phyloP scores from a whole-genome alignment of 2,888 invertebrate genomes.

The Drosophila birchii region DNA sequence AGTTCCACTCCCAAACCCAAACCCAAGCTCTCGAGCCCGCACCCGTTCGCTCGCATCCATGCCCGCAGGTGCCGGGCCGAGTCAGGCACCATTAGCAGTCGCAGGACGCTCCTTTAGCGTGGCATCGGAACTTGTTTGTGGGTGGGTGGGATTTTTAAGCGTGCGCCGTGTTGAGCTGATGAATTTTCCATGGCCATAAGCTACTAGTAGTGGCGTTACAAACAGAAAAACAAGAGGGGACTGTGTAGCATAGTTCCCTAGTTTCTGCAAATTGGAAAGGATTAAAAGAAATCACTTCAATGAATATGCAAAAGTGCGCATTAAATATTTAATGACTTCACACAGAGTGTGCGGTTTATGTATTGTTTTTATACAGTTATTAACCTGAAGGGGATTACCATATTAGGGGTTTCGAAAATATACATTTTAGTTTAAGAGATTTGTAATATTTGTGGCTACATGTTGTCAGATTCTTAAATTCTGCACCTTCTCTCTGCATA shows the following conservation, averaged over 20 bases:
- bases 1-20: constrained; percentile 14
- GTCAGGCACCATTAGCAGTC: constrained; percentile 51
- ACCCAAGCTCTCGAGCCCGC: constrained; percentile 3
- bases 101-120: constrained; percentile 43
- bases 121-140: constrained; percentile 25
- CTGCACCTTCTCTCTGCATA: not conserved
- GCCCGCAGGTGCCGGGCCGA: constrained; percentile 43
- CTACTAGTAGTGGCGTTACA: not conserved
- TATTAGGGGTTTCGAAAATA: not conserved
- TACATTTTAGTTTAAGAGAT: no score
- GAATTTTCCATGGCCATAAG: constrained; percentile 42
- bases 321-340: constrained; percentile 14
- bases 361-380: not conserved
- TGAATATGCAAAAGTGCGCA: constrained; percentile 12
- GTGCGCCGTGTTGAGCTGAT: constrained; percentile 29
- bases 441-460: no score
- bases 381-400: not conserved
- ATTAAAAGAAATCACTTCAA: constrained; percentile 11
- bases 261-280: constrained; percentile 14
- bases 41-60: constrained; percentile 36
- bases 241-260: constrained; percentile 17
- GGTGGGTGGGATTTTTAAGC: constrained; percentile 40
- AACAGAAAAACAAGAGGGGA: constrained; percentile 7
- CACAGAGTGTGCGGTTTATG: constrained; percentile 8
- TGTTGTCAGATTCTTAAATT: no score